Conservation (phyloP, 2,113 vertebrate species). For the Todiramphus saurophagus region DNA sequence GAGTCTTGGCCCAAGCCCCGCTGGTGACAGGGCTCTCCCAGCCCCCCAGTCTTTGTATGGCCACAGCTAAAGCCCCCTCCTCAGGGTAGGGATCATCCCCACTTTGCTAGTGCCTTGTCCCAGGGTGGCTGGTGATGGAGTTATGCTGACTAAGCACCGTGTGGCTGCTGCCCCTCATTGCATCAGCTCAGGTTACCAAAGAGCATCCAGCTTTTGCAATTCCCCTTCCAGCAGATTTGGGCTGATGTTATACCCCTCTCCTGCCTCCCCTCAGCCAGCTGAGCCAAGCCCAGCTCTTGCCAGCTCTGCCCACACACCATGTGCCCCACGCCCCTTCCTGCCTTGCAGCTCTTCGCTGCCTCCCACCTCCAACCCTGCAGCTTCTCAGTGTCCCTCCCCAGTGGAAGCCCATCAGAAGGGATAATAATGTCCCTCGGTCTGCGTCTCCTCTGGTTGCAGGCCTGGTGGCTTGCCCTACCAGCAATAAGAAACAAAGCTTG, state of each 20-base stretch:
- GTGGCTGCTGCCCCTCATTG: neutral
- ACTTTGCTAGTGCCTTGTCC: neutral
- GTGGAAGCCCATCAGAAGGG: neutral
- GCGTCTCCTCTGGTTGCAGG: rapidly evolving
- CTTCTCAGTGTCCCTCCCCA: neutral
- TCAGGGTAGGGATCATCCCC: neutral
- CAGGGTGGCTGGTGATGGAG: neutral
- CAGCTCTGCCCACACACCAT: neutral
- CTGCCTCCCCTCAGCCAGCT: neutral
- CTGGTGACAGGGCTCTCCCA: neutral
- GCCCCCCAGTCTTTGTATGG: neutral
- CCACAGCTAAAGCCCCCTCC: neutral
- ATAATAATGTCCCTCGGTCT: neutral
- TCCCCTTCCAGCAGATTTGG: neutral
- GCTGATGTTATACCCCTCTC: neutral
- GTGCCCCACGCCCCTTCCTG: rapidly evolving
- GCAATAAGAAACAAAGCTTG: neutral
- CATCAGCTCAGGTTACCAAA: neutral
- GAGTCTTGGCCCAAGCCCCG: rapidly evolving
- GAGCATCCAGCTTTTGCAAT: neutral
- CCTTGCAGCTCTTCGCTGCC: neutral
- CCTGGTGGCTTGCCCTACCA: neutral
- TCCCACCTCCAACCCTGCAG: neutral
- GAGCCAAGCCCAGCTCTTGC: neutral
- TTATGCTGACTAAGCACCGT: rapidly evolving